These are phyloP conservation scores for Homarus americanus DNA, from an alignment of 1,140 invertebrate genomes.

Conservation along the genomic window DNA sequence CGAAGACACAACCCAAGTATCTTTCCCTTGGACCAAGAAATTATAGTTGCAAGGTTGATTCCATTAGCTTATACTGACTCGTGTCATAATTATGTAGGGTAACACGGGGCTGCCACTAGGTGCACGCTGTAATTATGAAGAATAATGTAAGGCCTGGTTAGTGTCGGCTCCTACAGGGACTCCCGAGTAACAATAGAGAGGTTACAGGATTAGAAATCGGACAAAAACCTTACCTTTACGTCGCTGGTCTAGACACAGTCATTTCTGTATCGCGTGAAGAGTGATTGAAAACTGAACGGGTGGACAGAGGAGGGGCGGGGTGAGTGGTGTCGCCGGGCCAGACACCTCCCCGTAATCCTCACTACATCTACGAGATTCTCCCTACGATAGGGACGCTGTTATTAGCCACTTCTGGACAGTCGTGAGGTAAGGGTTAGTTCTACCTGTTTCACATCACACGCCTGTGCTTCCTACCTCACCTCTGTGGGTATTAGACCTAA, in stretches of 20 bases:
- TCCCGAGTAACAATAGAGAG: slow-evolving; percentile 27
- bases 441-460: too few species aligned
- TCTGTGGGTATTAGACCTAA: too few species aligned
- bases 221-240: neutral
- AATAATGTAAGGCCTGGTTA: slow-evolving; percentile 30
- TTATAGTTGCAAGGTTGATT: slow-evolving; percentile 20
- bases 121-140: slow-evolving; percentile 17
- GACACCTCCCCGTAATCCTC: neutral
- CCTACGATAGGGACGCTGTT: neutral
- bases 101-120: slow-evolving; percentile 3
- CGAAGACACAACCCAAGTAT: neutral
- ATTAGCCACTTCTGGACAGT: neutral
- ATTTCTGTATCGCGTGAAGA: slow-evolving; percentile 27
- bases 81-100: slow-evolving; percentile 29
- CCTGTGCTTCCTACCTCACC: too few species aligned
- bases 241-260: neutral
- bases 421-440: neutral
- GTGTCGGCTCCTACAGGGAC: neutral
- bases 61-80: slow-evolving; percentile 27
- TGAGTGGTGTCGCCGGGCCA: neutral
- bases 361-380: neutral
- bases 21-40: neutral
- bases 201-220: neutral
- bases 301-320: neutral
- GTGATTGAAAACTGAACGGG: slow-evolving; percentile 6